Base-by-base conservation (phyloP, 1,140 invertebrate genomes). In the Holcopasites calliopsidis region DNA sequence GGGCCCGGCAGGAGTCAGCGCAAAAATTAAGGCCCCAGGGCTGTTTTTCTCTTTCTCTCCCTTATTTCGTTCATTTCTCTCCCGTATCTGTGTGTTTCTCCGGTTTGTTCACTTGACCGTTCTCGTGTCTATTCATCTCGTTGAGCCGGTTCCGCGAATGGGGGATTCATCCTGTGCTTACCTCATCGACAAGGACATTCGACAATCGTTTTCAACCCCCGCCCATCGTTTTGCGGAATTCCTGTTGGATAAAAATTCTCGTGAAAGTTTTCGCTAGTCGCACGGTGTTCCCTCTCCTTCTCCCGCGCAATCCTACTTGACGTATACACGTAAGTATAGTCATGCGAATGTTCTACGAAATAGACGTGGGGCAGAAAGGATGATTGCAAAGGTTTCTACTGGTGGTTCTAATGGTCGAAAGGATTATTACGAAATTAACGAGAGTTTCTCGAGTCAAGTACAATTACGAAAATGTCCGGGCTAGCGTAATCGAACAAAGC, bases 11-110 rank as follows among this genome's bases (percentile, higher is more conserved):
- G 86, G 87, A 90, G 81, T 86, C 82, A 73, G 84, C 87, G 88
- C 82, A 84, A 86, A 89, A 87, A 89, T 86, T 86, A 88, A 88
- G 88, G 88, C 89, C 89, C 89, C 88, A 88, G 88, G 88, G 88
- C 88, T 87, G 78, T 85, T 83, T 85, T 82, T 73, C 40, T 83
- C 50, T 64, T 40, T 65, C 61, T 71, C 33, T 61, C 64, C 72
- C 57, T 70, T 54, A 44, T 47, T 66, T 47, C 4, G 40, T 58
- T 18, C 35, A 40, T 42, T 77, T 64, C 26, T 65, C 50, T 60
- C 21, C 28, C 26, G 13, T 52, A 52, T 79, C 64, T 55, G 31
- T 55, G 28, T 73, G 28, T 44, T 65, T 66, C 62, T 66, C 57
- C 58, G 31, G 13, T 64, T 58, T 71, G 28, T 70, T 72, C 75